Conservation (phyloP, 2,797 vertebrate genomes). For the Enteromius mattozi region DNA sequence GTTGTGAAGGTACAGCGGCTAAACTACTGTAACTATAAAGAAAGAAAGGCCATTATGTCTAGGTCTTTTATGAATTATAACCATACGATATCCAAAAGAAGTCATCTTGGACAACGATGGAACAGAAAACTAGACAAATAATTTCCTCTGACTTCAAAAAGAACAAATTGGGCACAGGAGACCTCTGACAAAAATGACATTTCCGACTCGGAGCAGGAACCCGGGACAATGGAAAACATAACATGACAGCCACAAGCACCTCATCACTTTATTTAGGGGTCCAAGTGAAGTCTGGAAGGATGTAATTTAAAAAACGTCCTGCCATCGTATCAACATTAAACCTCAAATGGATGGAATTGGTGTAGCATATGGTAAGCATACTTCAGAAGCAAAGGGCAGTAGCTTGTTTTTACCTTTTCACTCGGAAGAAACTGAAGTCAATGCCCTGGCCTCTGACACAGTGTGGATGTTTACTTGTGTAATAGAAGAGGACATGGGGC, state of each 20-base stretch:
- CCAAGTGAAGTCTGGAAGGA: conserved; percentile 54
- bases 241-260: conserved; percentile 59
- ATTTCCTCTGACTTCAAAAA: conserved; percentile 58
- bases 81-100: conserved; percentile 31
- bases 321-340: conserved; percentile 48
- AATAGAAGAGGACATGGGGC: conserved; percentile 8
- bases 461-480: conserved; percentile 53
- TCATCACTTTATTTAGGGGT: conserved; percentile 57
- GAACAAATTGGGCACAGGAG: conserved; percentile 58
- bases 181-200: conserved; percentile 63
- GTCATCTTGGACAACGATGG: conserved; percentile 27
- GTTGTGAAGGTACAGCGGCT: not conserved
- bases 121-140: conserved; percentile 57
- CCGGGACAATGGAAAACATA: conserved; percentile 62
- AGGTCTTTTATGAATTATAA: conserved; percentile 29
- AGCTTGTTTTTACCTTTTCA: conserved; percentile 42
- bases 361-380: conserved; percentile 50
- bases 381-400: conserved; percentile 12
- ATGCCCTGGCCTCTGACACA: conserved; percentile 32
- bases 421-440: conserved; percentile 30
- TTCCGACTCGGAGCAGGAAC: conserved; percentile 38
- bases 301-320: conserved; percentile 52
- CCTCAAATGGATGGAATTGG: conserved; percentile 46
- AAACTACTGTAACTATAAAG: not conserved
- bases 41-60: conserved; percentile 32